A percentile compares a stretch with the other conserved stretches of the same genome.
Conservation (phyloP, 2,797 vertebrate species). For the Manis pentadactyla region DNA sequence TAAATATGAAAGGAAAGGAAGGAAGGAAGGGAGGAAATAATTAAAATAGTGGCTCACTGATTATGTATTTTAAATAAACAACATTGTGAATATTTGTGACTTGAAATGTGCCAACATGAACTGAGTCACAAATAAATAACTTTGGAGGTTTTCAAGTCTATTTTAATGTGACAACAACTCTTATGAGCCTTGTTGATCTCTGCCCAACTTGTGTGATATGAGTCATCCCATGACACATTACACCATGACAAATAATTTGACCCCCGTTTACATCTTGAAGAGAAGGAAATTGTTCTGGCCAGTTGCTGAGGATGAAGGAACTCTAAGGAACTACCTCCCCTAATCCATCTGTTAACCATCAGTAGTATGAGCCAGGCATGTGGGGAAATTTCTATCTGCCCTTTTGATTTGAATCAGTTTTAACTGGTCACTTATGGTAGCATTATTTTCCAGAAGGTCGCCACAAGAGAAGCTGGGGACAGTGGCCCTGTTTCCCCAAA, state of each 20-base stretch:
- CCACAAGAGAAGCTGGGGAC: background rate
- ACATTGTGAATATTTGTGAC: slow-evolving; percentile 18
- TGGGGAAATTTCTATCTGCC: background rate
- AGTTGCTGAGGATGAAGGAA: background rate
- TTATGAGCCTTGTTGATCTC: slow-evolving; percentile 1
- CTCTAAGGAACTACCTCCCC: background rate
- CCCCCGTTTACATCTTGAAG: background rate
- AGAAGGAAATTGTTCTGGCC: background rate
- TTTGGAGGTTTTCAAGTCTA: slow-evolving; percentile 5
- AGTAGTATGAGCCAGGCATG: background rate
- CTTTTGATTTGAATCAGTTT: slow-evolving; percentile 3
- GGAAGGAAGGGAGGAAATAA: background rate
- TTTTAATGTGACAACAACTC: background rate
- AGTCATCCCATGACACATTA: background rate
- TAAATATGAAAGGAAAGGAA: background rate
- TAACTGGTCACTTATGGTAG: background rate
- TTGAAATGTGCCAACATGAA: slow-evolving; percentile 14
- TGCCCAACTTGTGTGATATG: background rate
- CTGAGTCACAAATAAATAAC: background rate
- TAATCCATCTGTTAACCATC: background rate
- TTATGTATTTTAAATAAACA: background rate
- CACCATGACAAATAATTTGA: background rate
- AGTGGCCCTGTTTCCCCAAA: background rate
- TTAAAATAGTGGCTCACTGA: background rate
- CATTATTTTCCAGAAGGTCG: background rate